Evolutionary conservation across 2,113 vertebrate genomes (phyloP), one percentile per base, ranked within the genome.

Genomic region (Saguinus midas): DNA sequence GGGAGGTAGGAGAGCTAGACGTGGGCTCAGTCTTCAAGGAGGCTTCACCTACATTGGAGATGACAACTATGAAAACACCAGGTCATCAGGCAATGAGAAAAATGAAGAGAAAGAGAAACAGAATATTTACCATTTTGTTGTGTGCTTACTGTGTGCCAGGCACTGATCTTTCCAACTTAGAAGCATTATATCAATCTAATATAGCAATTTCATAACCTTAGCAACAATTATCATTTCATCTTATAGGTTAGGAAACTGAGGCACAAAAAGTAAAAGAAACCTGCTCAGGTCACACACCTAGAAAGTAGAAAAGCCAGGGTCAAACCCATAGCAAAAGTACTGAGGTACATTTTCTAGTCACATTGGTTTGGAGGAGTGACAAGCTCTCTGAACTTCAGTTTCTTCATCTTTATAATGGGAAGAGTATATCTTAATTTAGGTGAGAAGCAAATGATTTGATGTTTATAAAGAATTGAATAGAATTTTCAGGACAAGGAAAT

Each of bases 1-100:
- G 55, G 14, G 3, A 25, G 20, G 6, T 40, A 3, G 16, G 13
- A 9, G 3, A 70, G 29, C 14, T 12, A 73, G 32, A 72, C 3
- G 3, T 5, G 18, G 32, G 1, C 35, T 3, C 11, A 4, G 43
- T 7, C 29, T 58, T 37, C 68, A 29, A 45, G 43, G 40, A 61
- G 5, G 1, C 18, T 6, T n/a, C 14, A 29, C 27, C 8, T n/a
- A 1, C 2, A 0, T 0, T 18, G 20, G n/a, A 23, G 29, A 45
- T 1, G 5, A 27, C n/a, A 55, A 2, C 61, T 4, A 2, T 16
- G n/a, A 48, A 55, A 45, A 70, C 21, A 17, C 8, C 37, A 76
- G 64, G n/a, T 48, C 68, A 5, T 21, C 55, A n/a, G 68, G 79
- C 21, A 72, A 27, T 0, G 14, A 52, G 21, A 16, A 29, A 27